Base-by-base conservation (phyloP, 2,888 invertebrate genomes). In the Diarsia dahlii region DNA sequence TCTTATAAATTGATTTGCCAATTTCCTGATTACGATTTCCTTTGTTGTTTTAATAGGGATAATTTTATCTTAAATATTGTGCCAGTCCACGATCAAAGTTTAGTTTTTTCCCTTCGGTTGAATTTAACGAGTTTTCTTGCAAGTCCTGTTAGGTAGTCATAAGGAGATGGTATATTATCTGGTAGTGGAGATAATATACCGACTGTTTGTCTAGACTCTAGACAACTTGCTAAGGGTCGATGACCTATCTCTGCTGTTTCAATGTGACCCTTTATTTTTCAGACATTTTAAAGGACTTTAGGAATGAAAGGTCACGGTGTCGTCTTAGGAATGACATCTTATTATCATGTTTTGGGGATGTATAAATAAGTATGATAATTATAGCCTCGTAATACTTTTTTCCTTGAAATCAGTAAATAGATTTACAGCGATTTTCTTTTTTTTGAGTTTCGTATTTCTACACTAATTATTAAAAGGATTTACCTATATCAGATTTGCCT, bases 191-290 rank as follows among this genome's bases (percentile, higher is more conserved):
- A 67, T 71, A 65, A 67, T 71, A 65, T 28, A 58, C 23, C 0
- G 13, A 34, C 73, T 65, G 78, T 82, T 77, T 82, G 78, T 82
- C 85, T 83, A 82, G 83, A 85, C 79, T 82, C 85, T 83, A 82
- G 83, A 85, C 79, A 18, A 52, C 54, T 20, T 65, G 58, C 34
- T 13, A 52, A 2, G 45, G 64, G 48, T 71, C 54, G 45, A 48
- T 60, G 71, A 69, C 58, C 73, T 46, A 64, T 65, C 68, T 67
- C 28, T 54, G 50, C 34, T 66, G 52, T 15, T 54, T 50, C 28
- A 56, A 48, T 52, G 66, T 39, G 52, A 71, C 56, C 68, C 34
- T 23, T 67, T 18, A 77, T 2, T 60, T 72, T 63, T 63, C 18
- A 5, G 45, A 15, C 3, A 15, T 77, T 78, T 54, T 8, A 0